Evolutionary conservation across 1,140 invertebrate genomes (phyloP).

Genomic region (Acyrthosiphon pisum): DNA sequence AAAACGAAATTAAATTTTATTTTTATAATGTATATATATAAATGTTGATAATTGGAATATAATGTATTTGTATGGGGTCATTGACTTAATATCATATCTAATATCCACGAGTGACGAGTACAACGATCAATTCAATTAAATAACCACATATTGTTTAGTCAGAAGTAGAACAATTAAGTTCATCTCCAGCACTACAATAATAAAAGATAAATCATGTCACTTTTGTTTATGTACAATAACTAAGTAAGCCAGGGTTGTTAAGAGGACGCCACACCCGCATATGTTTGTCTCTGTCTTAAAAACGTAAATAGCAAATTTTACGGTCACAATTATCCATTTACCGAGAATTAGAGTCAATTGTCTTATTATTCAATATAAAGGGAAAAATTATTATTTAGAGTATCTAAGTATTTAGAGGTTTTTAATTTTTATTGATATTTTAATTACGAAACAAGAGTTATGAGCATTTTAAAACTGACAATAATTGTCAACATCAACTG

Average conservation of each 20-base stretch:
- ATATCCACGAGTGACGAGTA: background rate
- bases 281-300: background rate
- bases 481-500: too few relatives aligned
- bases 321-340: background rate
- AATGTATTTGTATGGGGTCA: background rate
- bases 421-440: background rate
- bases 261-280: background rate
- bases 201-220: background rate
- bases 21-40: background rate
- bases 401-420: too few relatives aligned
- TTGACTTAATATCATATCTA: background rate
- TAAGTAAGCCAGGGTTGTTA: background rate
- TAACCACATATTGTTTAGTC: background rate
- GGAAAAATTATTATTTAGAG: background rate
- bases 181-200: constrained; percentile 14
- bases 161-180: background rate
- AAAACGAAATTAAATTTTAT: background rate
- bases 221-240: background rate
- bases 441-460: background rate
- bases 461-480: too few relatives aligned
- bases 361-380: background rate
- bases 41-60: background rate
- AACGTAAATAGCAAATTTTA: background rate
- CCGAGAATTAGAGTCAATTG: background rate
- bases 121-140: constrained; percentile 9